phyloP scores from a whole-genome alignment of 2,797 vertebrate genomes.

The Sylvia borin region DNA sequence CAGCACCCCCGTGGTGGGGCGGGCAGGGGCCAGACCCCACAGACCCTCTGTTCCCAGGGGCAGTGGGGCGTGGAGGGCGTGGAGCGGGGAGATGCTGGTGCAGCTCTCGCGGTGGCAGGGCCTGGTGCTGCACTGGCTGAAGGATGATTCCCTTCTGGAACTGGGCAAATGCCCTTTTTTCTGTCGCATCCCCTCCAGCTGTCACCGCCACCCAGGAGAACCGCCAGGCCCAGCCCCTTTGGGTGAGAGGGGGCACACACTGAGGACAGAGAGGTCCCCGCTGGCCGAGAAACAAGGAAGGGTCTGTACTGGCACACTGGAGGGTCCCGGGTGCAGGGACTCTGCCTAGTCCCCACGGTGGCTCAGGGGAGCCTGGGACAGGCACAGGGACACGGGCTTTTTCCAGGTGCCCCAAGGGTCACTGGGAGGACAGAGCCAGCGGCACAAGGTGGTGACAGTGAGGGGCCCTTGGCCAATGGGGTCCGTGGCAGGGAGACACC shows the following conservation, averaged over 20 bases:
- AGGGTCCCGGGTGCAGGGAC: not conserved
- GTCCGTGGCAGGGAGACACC: not conserved
- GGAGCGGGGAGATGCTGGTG: not conserved
- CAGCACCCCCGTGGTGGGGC: fast-evolving
- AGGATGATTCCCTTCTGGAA: not conserved
- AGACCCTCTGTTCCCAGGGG: not conserved
- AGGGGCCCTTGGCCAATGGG: no score
- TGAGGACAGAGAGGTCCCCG: fast-evolving
- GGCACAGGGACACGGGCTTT: not conserved
- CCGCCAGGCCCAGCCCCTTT: not conserved
- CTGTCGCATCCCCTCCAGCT: not conserved
- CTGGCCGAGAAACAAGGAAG: fast-evolving
- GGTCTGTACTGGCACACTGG: not conserved
- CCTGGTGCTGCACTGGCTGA: fast-evolving
- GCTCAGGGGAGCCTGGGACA: not conserved
- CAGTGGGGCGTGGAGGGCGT: fast-evolving
- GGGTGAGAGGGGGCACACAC: not conserved
- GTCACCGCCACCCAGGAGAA: fast-evolving
- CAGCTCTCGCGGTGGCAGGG: not conserved
- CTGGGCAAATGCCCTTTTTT: not conserved
- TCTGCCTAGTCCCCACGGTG: fast-evolving
- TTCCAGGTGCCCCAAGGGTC: not conserved
- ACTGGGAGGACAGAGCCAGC: not conserved
- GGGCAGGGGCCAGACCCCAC: not conserved
- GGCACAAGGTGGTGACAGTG: not conserved